Evolutionary conservation across 2,113 vertebrate genomes (phyloP).

Genomic region (Empidonax traillii): DNA sequence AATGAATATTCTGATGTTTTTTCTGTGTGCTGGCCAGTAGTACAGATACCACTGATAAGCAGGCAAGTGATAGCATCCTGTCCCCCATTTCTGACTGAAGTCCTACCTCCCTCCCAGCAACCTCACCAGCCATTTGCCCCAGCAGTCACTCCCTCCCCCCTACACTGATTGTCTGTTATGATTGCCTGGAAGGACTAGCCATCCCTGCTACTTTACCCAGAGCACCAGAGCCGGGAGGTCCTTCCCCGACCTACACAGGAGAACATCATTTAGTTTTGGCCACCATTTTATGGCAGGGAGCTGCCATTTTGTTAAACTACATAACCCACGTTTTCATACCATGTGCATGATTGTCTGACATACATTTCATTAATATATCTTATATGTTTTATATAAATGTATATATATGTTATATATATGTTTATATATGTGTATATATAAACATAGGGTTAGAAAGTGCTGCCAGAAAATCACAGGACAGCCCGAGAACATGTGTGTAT

Average conservation of each 20-base stretch:
- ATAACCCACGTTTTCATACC: neutral
- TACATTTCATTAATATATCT: neutral
- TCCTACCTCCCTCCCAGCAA: fast-evolving
- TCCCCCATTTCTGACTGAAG: neutral
- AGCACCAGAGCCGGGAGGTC: fast-evolving
- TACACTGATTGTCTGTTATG: neutral
- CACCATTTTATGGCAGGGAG: neutral
- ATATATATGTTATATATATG: neutral
- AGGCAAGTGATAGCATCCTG: neutral
- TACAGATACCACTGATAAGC: neutral
- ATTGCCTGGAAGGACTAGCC: neutral
- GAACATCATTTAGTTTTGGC: neutral
- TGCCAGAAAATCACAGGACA: neutral
- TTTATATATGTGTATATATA: neutral
- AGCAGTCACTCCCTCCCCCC: neutral
- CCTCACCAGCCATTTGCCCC: neutral
- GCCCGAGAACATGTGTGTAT: neutral
- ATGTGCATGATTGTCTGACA: neutral
- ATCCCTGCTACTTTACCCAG: fast-evolving
- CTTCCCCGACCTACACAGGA: neutral
- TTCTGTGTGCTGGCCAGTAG: neutral
- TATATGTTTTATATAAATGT: neutral
- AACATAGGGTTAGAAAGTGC: neutral
- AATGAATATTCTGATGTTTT: neutral
- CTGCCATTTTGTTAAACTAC: neutral